A percentile compares a stretch with the other conserved stretches of the same genome.
phyloP scores from a whole-genome alignment of 2,113 vertebrate genomes.

The Ranitomeya variabilis region DNA sequence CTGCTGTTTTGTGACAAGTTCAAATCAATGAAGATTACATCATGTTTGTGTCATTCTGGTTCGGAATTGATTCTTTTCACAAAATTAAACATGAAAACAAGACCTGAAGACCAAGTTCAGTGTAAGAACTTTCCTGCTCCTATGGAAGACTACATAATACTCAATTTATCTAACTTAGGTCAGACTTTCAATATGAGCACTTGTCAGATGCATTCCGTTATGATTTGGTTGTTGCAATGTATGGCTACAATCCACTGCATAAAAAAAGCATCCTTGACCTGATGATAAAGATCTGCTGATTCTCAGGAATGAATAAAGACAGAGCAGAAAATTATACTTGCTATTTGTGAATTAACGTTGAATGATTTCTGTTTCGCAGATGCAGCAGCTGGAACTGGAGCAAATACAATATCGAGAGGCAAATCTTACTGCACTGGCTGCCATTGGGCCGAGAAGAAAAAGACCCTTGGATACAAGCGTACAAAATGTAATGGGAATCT shows the following conservation, averaged over 20 bases:
- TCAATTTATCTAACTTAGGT: neutral
- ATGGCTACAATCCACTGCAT: neutral
- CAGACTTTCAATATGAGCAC: neutral
- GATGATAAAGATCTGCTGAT: neutral
- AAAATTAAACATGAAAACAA: too few species aligned
- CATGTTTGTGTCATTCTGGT: too few species aligned
- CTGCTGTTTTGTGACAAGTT: too few species aligned
- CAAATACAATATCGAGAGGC: slow-evolving; percentile 88
- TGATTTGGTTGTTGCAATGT: neutral
- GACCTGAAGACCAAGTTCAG: neutral
- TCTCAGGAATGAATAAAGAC: neutral
- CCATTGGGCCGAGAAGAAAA: slow-evolving; percentile 91
- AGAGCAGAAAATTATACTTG: neutral
- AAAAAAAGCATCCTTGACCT: neutral
- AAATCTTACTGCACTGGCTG: slow-evolving; percentile 91
- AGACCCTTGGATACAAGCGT: slow-evolving; percentile 72
- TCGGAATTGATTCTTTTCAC: too few species aligned
- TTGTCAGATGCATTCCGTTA: neutral
- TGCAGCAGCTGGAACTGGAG: slow-evolving; percentile 88
- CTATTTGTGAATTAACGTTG: neutral
- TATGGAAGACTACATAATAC: neutral
- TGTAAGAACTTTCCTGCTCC: neutral
- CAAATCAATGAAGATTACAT: too few species aligned
- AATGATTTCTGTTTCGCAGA: slow-evolving; percentile 68
- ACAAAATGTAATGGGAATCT: slow-evolving; percentile 77